These are phyloP conservation scores for Calliopsis andreniformis DNA, from an alignment of 1,140 invertebrate species.

Conservation along the genomic window DNA sequence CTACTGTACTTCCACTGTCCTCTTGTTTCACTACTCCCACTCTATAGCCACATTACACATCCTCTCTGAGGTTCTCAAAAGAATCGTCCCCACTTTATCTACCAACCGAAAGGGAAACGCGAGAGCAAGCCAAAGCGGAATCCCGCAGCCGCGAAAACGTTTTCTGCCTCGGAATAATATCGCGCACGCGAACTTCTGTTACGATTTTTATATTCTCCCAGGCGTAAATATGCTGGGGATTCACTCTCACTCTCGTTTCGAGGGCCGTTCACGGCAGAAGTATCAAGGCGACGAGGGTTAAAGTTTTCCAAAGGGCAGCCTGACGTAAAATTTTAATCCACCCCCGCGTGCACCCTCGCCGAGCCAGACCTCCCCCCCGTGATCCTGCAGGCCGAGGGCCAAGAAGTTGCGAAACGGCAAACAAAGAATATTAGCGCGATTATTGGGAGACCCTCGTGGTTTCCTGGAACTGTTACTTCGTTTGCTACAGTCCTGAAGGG, in stretches of 20 bases:
- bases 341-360: background rate
- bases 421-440: slow-evolving; percentile 66
- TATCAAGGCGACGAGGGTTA: slow-evolving; percentile 26
- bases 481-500: slow-evolving; percentile 18
- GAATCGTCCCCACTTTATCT: too few species aligned
- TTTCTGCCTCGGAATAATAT: background rate
- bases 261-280: slow-evolving; percentile 23
- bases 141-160: background rate
- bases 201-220: slow-evolving; percentile 3
- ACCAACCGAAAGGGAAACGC: background rate
- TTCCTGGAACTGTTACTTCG: slow-evolving; percentile 34
- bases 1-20: too few species aligned
- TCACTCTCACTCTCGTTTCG: slow-evolving; percentile 26
- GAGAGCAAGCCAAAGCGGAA: background rate
- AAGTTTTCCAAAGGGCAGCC: slow-evolving; percentile 47
- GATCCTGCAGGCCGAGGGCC: background rate
- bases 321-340: slow-evolving; percentile 61
- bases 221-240: background rate
- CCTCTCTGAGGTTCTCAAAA: too few species aligned
- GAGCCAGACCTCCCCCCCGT: background rate
- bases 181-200: background rate
- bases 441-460: slow-evolving; percentile 43
- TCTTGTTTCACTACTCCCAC: background rate
- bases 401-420: slow-evolving; percentile 62
- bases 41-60: too few species aligned